A percentile compares a stretch with the other conserved stretches of the same genome.
Evolutionary conservation across 2,113 vertebrate genomes (phyloP).

Genomic region (Plecturocebus donacophilus): DNA sequence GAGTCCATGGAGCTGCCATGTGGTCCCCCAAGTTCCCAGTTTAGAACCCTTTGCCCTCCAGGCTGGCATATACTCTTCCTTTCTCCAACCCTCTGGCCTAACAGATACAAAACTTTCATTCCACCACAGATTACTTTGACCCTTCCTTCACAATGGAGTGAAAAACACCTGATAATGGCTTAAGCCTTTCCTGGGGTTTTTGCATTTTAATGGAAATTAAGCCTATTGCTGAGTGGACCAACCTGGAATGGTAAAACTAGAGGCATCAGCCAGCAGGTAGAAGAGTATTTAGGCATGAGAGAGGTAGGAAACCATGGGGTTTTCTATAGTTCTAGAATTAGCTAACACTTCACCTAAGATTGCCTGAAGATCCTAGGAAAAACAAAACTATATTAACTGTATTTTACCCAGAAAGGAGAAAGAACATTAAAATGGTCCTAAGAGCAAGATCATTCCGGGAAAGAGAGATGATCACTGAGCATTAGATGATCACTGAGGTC

Average conservation of each 20-base stretch:
- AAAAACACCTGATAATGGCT: neutral
- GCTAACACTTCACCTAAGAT: neutral
- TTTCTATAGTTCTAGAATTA: neutral
- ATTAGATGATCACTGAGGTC: neutral
- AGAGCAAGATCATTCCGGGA: neutral
- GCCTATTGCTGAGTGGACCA: neutral
- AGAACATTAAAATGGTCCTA: slow-evolving; percentile 2
- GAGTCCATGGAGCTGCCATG: neutral
- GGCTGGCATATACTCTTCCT: neutral
- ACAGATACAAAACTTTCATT: neutral
- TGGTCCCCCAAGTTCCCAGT: neutral
- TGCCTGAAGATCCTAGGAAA: slow-evolving; percentile 3
- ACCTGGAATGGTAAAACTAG: neutral
- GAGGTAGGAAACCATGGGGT: neutral
- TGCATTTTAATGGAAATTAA: neutral
- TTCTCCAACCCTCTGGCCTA: neutral
- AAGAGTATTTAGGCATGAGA: neutral
- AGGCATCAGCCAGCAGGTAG: neutral
- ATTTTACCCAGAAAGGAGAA: slow-evolving; percentile 31
- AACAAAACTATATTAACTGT: neutral
- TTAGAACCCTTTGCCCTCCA: neutral
- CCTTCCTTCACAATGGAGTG: neutral
- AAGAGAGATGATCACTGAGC: neutral
- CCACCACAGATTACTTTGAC: neutral
- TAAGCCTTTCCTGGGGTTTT: neutral